Percentiles rank a stretch among this genome's conserved stretches.
Evolutionary conservation across 2,888 invertebrate species (phyloP).

Genomic region (Oligia fasciuncula): DNA sequence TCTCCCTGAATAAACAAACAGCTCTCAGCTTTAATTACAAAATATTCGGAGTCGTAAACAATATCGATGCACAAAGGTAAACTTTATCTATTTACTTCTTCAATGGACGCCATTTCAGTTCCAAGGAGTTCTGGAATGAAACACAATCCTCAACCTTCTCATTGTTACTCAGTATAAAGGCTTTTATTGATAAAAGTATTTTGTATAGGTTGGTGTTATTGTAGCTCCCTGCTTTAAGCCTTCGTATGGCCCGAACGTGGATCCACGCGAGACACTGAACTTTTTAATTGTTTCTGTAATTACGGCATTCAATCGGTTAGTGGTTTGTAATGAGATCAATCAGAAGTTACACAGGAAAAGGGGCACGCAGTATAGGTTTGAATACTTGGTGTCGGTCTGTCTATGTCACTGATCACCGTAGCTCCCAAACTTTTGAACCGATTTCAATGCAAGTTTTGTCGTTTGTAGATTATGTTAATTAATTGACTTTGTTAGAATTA

Average conservation of each 20-base stretch:
- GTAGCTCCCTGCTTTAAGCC: background rate
- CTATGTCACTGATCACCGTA: background rate
- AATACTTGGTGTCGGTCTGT: background rate
- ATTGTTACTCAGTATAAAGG: constrained; percentile 28
- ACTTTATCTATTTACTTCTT: constrained; percentile 37
- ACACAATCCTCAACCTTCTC: constrained; percentile 2
- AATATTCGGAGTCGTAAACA: constrained; percentile 12
- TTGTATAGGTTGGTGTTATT: constrained; percentile 12
- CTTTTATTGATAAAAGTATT: constrained; percentile 15
- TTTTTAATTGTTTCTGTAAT: no score
- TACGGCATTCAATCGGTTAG: no score
- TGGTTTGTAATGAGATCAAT: background rate
- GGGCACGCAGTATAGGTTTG: background rate
- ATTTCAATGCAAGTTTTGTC: background rate
- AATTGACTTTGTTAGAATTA: background rate
- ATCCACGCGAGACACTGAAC: no score
- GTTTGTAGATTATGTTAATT: background rate
- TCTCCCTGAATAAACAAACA: background rate
- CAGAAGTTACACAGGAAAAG: background rate
- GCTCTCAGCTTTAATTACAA: background rate
- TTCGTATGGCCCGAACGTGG: no score
- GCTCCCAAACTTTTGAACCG: background rate
- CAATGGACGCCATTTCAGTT: constrained; percentile 27
- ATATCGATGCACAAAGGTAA: constrained; percentile 32
- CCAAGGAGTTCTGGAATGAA: constrained; percentile 3